phyloP scores from a whole-genome alignment of 2,113 vertebrate species.

The Pontoporia blainvillei region DNA sequence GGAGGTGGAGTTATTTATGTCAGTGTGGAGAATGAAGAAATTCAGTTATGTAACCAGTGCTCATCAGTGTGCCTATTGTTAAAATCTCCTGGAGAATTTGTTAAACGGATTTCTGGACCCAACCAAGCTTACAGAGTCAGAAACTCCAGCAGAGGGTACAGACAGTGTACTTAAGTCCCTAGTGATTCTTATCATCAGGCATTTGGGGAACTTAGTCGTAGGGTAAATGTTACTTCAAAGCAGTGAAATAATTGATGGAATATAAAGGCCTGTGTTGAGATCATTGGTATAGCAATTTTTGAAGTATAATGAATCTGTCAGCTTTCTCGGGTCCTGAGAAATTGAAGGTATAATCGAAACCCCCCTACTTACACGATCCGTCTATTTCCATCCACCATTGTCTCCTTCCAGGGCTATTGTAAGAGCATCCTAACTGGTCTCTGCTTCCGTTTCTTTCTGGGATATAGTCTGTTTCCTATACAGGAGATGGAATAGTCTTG shows the following conservation, averaged over 20 bases:
- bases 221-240: not conserved
- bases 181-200: not conserved
- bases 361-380: not conserved
- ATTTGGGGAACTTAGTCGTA: not conserved
- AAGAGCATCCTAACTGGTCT: not conserved
- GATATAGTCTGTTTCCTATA: not conserved
- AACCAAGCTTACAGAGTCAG: not conserved
- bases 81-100: not conserved
- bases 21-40: not conserved
- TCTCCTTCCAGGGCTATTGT: not conserved
- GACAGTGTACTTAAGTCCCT: not conserved
- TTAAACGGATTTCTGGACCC: not conserved
- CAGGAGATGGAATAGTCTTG: not conserved
- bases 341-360: not conserved
- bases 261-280: not conserved
- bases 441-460: not conserved
- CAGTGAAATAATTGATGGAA: not conserved
- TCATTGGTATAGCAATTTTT: not conserved
- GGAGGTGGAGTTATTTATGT: not conserved
- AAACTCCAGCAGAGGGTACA: not conserved
- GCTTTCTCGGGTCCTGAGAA: not conserved
- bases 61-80: not conserved
- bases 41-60: not conserved
- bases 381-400: not conserved
- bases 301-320: not conserved